Base-by-base conservation (phyloP, 2,797 vertebrate species). In the Falco columbarius region DNA sequence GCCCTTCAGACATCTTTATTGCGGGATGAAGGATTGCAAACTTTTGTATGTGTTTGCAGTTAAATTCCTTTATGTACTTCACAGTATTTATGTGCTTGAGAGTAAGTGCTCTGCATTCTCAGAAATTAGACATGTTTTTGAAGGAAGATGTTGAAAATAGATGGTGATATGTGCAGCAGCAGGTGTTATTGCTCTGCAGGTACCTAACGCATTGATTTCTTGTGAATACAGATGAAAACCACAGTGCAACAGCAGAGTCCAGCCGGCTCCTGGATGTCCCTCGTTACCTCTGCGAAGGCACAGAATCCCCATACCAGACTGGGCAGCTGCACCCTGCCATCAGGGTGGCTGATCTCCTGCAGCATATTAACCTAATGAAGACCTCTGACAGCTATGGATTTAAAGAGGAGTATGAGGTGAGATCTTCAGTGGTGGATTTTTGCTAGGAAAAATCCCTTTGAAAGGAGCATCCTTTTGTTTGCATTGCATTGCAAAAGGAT, bases 301-400 rank as follows among this genome's bases (percentile, higher is more conserved):
- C 99, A 0, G 99, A 99, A 73, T 99, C 99, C 22, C 99, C 99
- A 0, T 99, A 99, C 95, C 99, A 99, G 98, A 99, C 99, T 0
- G 99, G 99, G 58, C 99, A 99, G 96, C 98, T 99, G 70, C 99
- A 99, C 97, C 99, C 99, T 6, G 99, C 99, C 93, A 99, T 99
- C 97, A 98, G 99, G 75, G 99, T 99, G 85, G 99, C 99, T 9
- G 99, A 99, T 96, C 98, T 99, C 19, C 98, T 99, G 93, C 99
- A 99, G 89, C 99, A 99, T 97, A 99, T 99, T 97, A 99, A 99
- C 97, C 98, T 99, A 72, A 99, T 99, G 99, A 99, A 99, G 98
- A 99, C 99, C 6, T 99, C 99, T 22, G 99, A 99, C 98, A 99
- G 99, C 98, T 99, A 99, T 89, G 99, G 99, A 96, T 99, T 99